Conservation (phyloP, 2,888 invertebrate genomes). For the Rhorus exstirpatorius region DNA sequence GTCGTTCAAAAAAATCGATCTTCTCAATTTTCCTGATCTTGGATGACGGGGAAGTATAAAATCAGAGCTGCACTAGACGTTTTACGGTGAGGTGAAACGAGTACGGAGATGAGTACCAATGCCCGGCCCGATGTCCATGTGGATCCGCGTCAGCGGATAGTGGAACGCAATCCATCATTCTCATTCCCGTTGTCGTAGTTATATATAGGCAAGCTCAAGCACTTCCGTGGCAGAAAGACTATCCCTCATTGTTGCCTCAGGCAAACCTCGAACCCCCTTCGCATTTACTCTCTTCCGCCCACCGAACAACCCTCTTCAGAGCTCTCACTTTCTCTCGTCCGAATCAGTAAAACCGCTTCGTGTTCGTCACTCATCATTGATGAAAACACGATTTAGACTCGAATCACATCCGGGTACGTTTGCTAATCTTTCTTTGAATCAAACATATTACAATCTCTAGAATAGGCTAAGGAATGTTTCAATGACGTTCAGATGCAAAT, state of each 20-base stretch:
- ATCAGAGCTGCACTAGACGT: not conserved
- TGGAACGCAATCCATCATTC: conserved; percentile 78
- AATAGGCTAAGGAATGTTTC: not conserved
- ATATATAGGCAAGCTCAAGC: not conserved
- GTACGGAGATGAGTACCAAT: not conserved
- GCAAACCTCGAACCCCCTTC: conserved; percentile 37
- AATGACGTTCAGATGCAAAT: not conserved
- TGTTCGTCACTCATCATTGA: conserved; percentile 43
- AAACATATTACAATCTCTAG: not conserved
- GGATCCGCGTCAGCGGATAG: conserved; percentile 72
- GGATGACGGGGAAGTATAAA: not conserved
- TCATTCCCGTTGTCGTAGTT: conserved; percentile 62
- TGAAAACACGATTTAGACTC: conserved; percentile 11
- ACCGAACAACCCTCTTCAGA: not conserved
- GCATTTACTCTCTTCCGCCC: conserved; percentile 28
- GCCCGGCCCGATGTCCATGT: not conserved
- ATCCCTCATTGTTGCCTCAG: conserved; percentile 28
- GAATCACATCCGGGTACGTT: not conserved
- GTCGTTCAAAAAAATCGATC: too few species aligned
- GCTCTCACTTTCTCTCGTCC: conserved; percentile 16
- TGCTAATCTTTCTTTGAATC: too few species aligned
- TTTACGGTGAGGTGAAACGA: not conserved
- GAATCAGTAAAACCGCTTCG: not conserved
- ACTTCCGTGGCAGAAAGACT: conserved; percentile 32
- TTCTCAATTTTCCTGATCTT: not conserved